Evolutionary conservation across 2,888 invertebrate species (phyloP).

Genomic region (Carcina quercana): DNA sequence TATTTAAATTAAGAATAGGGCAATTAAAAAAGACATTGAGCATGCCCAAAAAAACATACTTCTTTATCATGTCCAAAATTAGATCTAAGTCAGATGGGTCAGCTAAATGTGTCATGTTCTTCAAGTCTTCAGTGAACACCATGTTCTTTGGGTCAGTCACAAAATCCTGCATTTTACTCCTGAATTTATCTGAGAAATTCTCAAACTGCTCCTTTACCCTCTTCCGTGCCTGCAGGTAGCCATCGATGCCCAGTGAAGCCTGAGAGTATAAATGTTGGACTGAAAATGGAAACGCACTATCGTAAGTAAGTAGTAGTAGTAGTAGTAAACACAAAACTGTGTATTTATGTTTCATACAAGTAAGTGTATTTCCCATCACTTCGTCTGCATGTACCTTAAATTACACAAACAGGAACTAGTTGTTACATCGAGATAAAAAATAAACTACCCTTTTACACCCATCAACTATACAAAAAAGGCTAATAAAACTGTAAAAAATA

Average conservation of each 20-base stretch:
- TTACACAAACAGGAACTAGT: no score
- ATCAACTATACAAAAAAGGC: no score
- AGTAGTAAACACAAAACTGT: no score
- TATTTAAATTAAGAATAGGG: background rate
- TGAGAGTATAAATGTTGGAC: constrained; percentile 70
- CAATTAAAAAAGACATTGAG: constrained; percentile 4
- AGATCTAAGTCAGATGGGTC: constrained; percentile 78
- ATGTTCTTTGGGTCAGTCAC: constrained; percentile 73
- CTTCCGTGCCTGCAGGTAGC: constrained; percentile 70
- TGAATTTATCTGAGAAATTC: constrained; percentile 78
- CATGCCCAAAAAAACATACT: constrained; percentile 67
- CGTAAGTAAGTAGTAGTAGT: no score
- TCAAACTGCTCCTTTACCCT: constrained; percentile 74
- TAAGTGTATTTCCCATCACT: no score
- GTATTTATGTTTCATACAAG: no score
- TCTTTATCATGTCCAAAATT: constrained; percentile 79
- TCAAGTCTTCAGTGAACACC: constrained; percentile 90
- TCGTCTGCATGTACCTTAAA: no score
- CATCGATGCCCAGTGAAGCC: constrained; percentile 76
- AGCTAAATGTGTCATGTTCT: constrained; percentile 84
- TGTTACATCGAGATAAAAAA: no score
- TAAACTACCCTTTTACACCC: no score
- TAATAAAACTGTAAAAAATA: no score
- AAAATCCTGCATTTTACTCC: constrained; percentile 80
- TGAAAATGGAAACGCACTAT: no score